Evolutionary conservation across 2,888 invertebrate species (phyloP).

Genomic region (Napeogenes inachia): DNA sequence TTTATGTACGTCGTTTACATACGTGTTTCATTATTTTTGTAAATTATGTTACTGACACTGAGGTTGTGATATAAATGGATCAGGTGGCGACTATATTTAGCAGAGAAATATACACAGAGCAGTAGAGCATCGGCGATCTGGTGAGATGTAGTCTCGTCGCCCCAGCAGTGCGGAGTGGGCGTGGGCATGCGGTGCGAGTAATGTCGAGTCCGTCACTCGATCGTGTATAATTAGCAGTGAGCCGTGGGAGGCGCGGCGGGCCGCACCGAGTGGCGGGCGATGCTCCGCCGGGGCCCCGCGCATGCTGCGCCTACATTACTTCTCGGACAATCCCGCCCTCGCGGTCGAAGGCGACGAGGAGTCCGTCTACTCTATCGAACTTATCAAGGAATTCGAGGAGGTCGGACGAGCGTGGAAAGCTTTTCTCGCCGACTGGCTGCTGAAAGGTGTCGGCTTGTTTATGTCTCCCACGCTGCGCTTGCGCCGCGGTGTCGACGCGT

Average conservation of each 20-base stretch:
- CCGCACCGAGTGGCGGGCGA: slow-evolving; percentile 69
- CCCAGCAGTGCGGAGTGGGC: slow-evolving; percentile 36
- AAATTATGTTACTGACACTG: slow-evolving; percentile 30
- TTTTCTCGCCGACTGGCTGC: slow-evolving; percentile 83
- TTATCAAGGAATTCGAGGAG: slow-evolving; percentile 92
- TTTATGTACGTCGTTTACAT: not conserved
- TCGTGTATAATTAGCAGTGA: slow-evolving; percentile 71
- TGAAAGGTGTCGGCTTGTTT: slow-evolving; percentile 61
- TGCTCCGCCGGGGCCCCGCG: slow-evolving; percentile 71
- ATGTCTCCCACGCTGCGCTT: slow-evolving; percentile 34
- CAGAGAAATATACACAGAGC: slow-evolving; percentile 31
- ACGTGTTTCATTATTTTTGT: slow-evolving; percentile 13
- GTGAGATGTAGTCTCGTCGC: slow-evolving; percentile 40
- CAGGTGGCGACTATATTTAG: slow-evolving; percentile 38
- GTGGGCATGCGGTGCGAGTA: slow-evolving; percentile 34
- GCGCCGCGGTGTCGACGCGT: slow-evolving; percentile 6
- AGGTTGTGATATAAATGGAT: slow-evolving; percentile 39
- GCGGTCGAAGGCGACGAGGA: slow-evolving; percentile 78
- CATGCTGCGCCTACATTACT: slow-evolving; percentile 91
- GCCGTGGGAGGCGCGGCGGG: slow-evolving; percentile 73
- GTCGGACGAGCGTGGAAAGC: slow-evolving; percentile 87
- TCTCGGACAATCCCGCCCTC: slow-evolving; percentile 87
- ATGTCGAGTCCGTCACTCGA: slow-evolving; percentile 42
- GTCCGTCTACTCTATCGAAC: slow-evolving; percentile 86
- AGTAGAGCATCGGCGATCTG: slow-evolving; percentile 31